A percentile compares a stretch with the other conserved stretches of the same genome.
These are phyloP conservation scores for Euphonia xanthogaster DNA, from an alignment of 2,797 vertebrate species.

Conservation along the genomic window DNA sequence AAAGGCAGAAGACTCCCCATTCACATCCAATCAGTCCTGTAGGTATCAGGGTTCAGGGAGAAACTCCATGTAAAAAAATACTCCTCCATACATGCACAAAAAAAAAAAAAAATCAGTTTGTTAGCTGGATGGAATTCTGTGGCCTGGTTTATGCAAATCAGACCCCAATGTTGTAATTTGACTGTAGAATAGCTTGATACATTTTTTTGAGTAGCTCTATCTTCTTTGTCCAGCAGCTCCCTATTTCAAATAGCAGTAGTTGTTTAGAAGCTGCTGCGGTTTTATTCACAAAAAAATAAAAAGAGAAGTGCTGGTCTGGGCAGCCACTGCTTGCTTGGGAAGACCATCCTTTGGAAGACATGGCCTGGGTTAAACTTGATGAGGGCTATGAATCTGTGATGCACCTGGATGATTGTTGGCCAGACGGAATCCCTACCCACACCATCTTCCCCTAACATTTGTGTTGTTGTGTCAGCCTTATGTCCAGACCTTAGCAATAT, in stretches of 20 bases:
- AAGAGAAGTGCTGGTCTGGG: background rate
- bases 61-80: background rate
- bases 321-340: background rate
- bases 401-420: background rate
- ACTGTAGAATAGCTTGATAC: background rate
- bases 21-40: background rate
- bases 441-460: background rate
- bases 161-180: background rate
- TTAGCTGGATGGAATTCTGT: background rate
- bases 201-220: background rate
- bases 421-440: background rate
- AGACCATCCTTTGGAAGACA: background rate
- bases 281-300: background rate
- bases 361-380: background rate
- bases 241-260: background rate
- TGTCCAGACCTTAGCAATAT: background rate
- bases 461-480: background rate
- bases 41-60: background rate
- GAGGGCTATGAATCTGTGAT: background rate
- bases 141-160: background rate
- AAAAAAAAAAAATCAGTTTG: background rate
- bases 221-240: background rate
- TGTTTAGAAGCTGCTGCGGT: background rate
- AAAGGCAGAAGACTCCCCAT: background rate
- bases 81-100: fast-evolving